Base-by-base conservation (phyloP, 2,888 invertebrate genomes). In the Meloe dianella region DNA sequence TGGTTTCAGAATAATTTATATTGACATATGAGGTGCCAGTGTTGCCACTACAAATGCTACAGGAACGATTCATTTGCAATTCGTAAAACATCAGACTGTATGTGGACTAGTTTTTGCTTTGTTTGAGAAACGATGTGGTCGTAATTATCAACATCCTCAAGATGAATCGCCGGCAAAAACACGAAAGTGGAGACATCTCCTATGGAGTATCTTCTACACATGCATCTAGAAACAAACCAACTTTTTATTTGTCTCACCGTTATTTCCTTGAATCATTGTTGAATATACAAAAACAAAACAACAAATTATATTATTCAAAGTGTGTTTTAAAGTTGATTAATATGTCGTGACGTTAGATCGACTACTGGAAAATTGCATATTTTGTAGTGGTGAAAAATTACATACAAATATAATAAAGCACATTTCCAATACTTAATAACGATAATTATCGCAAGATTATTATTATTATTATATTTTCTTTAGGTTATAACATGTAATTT, bases 281-380 rank as follows among this genome's bases (percentile, higher is more conserved):
- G 14, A 6, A n/a, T n/a, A n/a, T 12, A 7, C 17, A 2, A 17
- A 17, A 17, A 41, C 5, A 41, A 41, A 41, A 41, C 1, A 41
- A n/a, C 5, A 41, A n/a, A 6, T 32, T 41, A 17, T 10, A 20
- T 47, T 10, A 47, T 47, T 47, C 10, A 47, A 9, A 47, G 47
- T 47, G 7, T 20, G 47, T 12, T 20, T 47, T 12, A 71, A 73
- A 74, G 73, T 79, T 81, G 83, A 83, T 83, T 82, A 82, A 82
- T 82, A 77, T 80, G 78, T 82, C 82, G 79, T 80, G 79, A 79
- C 76, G 78, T 47, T 47, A 75, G 77, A 78, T 70, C 77, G 82
- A 83, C 84, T 84, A 84, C 84, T 74, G 84, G 83, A 84, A 84
- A 84, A 84, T 84, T 84, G 84, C 82, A 84, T 83, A 83, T 81